Base-by-base conservation (phyloP, 2,888 invertebrate species). In the Oscheius onirici region DNA sequence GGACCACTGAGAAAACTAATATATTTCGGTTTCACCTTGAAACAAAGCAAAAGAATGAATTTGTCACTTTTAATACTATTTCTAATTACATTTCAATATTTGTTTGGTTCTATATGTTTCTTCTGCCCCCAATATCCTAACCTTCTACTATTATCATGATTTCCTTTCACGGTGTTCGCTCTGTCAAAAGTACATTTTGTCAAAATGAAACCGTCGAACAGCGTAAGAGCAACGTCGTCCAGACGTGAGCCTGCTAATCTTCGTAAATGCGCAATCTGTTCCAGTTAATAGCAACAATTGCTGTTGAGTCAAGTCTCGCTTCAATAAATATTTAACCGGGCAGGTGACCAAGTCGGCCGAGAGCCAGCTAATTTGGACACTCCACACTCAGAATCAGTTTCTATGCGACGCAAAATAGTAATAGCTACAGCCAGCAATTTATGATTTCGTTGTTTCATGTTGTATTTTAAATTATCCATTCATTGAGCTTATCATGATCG, bases 261-360 rank as follows among this genome's bases (percentile, higher is more conserved):
- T 28, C 63, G 63, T 46, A 49, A 63, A 63, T 49, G 63, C 63
- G 63, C 63, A 63, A 63, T 63, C 63, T 63, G 63, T 63, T 26
- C 63, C 46, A 63, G 63, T 63, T 63, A 63, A 63, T 63, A 63
- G 63, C 63, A 63, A 63, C 63, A 63, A 63, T 63, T 63, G 63
- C 63, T 49, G 63, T 63, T 49, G 63, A 63, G 63, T 63, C 63
- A 63, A 63, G 63, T 63, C 63, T 46, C 63, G 63, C 63, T 63
- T 63, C 63, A 63, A 63, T 63, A 63, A 63, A 63, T 63, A 63
- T 63, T 63, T 63, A 63, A 63, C 63, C 26, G 63, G 49, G 63
- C 63, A 63, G 63, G 63, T 63, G 61, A 61, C 61, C 46, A 46
- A 44, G 61, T 49, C 49, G 49, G 34, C 34, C 63, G 49, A 63